Evolutionary conservation across 2,113 vertebrate genomes (phyloP).

Genomic region (Rhinoderma darwinii): DNA sequence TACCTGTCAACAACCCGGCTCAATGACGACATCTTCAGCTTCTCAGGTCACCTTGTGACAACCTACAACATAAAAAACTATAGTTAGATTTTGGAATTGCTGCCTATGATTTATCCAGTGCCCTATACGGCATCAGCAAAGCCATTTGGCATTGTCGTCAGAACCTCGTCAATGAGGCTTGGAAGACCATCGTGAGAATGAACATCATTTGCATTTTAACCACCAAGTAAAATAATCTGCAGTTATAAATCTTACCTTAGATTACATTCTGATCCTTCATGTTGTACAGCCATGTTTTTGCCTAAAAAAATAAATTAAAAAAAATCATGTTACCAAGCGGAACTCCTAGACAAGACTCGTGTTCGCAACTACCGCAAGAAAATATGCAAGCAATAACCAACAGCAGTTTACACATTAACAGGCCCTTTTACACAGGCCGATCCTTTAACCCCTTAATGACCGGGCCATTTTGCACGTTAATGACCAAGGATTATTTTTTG

Average conservation of each 20-base stretch:
- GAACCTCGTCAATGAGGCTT: slow-evolving; percentile 67
- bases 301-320: background rate
- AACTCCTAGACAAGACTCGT: too few relatives aligned
- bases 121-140: slow-evolving; percentile 75
- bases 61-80: background rate
- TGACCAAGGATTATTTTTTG: too few relatives aligned
- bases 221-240: background rate
- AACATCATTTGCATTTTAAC: slow-evolving; percentile 76
- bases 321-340: too few relatives aligned
- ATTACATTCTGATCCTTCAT: background rate
- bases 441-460: too few relatives aligned
- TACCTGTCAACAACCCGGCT: background rate
- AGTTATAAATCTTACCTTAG: background rate
- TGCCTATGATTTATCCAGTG: too few relatives aligned
- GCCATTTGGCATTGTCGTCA: slow-evolving; percentile 81
- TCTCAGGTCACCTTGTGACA: background rate
- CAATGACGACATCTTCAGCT: background rate
- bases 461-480: too few relatives aligned
- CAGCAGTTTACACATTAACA: too few relatives aligned
- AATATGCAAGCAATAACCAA: too few relatives aligned
- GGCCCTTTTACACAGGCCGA: too few relatives aligned
- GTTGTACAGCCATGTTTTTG: background rate
- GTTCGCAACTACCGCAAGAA: too few relatives aligned
- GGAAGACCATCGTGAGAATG: slow-evolving; percentile 91
- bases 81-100: background rate